Evolutionary conservation across 2,888 invertebrate genomes (phyloP), one percentile per base, ranked within the genome.

Genomic region (Caradrina clavipalpis): DNA sequence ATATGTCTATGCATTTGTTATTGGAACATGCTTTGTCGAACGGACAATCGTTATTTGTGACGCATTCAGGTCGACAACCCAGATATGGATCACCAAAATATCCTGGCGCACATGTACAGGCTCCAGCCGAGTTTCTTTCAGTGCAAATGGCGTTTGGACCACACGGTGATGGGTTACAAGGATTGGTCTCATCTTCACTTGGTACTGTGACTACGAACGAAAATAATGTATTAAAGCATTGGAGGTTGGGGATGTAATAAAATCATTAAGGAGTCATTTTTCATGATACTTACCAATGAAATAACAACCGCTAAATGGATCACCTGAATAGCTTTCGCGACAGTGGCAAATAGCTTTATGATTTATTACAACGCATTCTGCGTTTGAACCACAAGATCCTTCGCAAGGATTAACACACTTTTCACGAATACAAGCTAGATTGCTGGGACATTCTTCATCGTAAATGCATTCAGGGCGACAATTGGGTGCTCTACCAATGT

Each of bases 51-150:
- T 97, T 97, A 88, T 98, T 98, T 60, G 94, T 97, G 5, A 98
- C 97, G 89, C 98, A 98, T 95, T 98, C 98, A 5, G 98, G 98
- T 81, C 98, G 96, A 90, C 98, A 98, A 70, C 98, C 98, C 1
- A 97, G 97, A 88, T 98, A 98, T 0, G 99, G 98, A 94, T 99
- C 98, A 49, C 99, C 99, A 82, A 97, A 97, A 91, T 98, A 98
- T 88, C 98, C 98, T 15, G 97, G 97, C 67, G 98, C 92, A 89
- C 99, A 99, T 17, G 97, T 96, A 88, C 99, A 99, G 21, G 98
- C 97, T 60, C 98, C 98, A 21, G 98, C 98, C 45, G 97, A 97
- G 90, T 98, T 98, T 82, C 97, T 96, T 92, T 98, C 98, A 88
- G 97, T 98, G 88, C 99, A 99, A 69, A 98, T 87, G 15, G 99